A percentile compares a stretch with the other conserved stretches of the same genome.
Evolutionary conservation across 1,140 invertebrate species (phyloP).

Genomic region (Ceratosolen solmsi): DNA sequence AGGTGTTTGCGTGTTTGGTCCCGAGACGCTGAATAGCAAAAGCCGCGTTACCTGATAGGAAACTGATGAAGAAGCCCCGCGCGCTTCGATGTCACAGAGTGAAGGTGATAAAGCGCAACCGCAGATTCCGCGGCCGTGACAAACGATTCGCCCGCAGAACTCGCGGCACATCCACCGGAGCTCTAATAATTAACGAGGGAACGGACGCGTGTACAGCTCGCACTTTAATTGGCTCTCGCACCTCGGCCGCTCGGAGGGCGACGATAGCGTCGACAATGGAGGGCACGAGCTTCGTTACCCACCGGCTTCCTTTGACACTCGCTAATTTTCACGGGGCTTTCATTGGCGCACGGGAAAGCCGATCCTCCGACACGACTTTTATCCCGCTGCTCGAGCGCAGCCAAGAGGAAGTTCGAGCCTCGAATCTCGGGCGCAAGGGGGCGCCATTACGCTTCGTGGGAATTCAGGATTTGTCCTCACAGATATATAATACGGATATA

Average conservation of each 20-base stretch:
- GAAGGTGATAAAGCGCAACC: neutral
- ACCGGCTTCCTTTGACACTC: neutral
- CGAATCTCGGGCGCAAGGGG: too few species aligned
- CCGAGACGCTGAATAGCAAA: too few species aligned
- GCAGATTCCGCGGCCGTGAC: neutral
- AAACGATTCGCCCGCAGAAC: neutral
- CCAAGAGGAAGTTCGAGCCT: too few species aligned
- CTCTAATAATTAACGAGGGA: conserved; percentile 2
- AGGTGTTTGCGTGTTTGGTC: too few species aligned
- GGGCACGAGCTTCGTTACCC: conserved; percentile 5
- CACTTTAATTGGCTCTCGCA: conserved; percentile 31
- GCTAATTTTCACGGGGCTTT: conserved; percentile 29
- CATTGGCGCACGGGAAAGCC: neutral
- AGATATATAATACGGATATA: too few species aligned
- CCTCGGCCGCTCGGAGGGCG: neutral
- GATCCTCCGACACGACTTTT: too few species aligned
- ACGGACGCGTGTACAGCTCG: neutral
- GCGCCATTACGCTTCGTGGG: too few species aligned
- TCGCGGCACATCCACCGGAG: neutral
- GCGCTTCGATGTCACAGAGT: neutral
- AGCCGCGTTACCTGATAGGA: too few species aligned
- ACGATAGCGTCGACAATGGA: conserved; percentile 24
- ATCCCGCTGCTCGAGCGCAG: too few species aligned
- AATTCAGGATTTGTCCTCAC: too few species aligned
- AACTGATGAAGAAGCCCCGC: neutral